These are phyloP conservation scores for Drosophila nannoptera DNA, from an alignment of 1,140 invertebrate genomes.

Conservation along the genomic window DNA sequence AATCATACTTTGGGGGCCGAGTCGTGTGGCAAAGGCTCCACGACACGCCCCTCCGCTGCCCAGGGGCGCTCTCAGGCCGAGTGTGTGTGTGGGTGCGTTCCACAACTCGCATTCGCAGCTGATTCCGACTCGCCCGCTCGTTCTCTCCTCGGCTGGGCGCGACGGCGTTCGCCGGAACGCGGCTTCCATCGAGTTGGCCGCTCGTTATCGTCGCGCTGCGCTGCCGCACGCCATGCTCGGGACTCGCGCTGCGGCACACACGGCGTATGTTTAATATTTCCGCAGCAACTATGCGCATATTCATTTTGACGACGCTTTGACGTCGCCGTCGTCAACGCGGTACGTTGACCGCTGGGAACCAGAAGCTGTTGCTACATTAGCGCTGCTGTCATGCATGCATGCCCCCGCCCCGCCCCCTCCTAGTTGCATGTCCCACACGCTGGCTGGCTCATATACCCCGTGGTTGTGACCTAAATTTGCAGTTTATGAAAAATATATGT, in stretches of 20 bases:
- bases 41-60: slow-evolving; percentile 8
- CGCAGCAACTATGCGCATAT: slow-evolving; percentile 73
- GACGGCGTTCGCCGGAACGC: not conserved
- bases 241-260: slow-evolving; percentile 52
- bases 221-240: slow-evolving; percentile 16
- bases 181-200: slow-evolving; percentile 5
- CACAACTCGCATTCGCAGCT: not conserved
- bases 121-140: too few species aligned
- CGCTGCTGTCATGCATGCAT: slow-evolving; percentile 45
- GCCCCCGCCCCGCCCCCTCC: slow-evolving; percentile 1
- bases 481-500: slow-evolving; percentile 76
- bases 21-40: slow-evolving; percentile 2
- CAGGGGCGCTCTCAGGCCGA: slow-evolving; percentile 7
- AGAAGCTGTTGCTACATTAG: slow-evolving; percentile 57
- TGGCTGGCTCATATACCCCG: slow-evolving; percentile 47
- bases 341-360: slow-evolving; percentile 68
- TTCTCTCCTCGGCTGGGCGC: too few species aligned
- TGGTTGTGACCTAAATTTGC: slow-evolving; percentile 69
- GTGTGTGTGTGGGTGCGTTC: slow-evolving; percentile 14
- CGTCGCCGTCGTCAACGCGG: slow-evolving; percentile 48
- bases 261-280: slow-evolving; percentile 75
- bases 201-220: slow-evolving; percentile 38
- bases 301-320: slow-evolving; percentile 68
- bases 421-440: slow-evolving; percentile 9
- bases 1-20: slow-evolving; percentile 57